These are phyloP conservation scores for Cyphomyrus discorhynchus DNA, from an alignment of 2,113 vertebrate genomes.

Conservation along the genomic window DNA sequence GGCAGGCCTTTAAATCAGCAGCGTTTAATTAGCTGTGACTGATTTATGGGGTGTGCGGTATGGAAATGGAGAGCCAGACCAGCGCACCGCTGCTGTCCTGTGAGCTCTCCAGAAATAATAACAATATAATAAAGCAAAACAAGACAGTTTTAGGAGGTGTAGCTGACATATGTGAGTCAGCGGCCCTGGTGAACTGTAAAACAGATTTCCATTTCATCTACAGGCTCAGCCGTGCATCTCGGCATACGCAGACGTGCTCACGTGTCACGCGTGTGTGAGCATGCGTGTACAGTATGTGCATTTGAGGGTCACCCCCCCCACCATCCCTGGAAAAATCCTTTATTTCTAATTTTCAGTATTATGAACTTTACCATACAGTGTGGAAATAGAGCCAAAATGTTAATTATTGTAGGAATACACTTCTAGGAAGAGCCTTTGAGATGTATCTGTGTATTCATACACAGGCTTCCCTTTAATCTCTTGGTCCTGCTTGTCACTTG, in stretches of 20 bases:
- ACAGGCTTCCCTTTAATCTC: conserved; percentile 31
- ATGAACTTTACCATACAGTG: not conserved
- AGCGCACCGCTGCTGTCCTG: conserved; percentile 51
- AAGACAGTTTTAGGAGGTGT: conserved; percentile 71
- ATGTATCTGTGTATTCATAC: conserved; percentile 25
- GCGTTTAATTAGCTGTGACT: conserved; percentile 74
- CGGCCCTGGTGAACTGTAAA: conserved; percentile 35
- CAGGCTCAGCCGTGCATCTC: not conserved
- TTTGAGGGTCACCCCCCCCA: not conserved
- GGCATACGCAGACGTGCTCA: not conserved
- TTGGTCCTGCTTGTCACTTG: conserved; percentile 17
- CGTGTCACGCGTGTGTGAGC: not conserved
- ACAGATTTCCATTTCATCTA: conserved; percentile 28
- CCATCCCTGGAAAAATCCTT: not conserved
- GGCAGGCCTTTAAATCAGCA: conserved; percentile 67
- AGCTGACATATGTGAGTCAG: conserved; percentile 58
- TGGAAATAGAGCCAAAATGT: not conserved
- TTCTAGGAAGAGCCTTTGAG: not conserved
- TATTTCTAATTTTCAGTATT: not conserved
- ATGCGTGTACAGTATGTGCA: not conserved
- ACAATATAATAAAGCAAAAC: conserved; percentile 51
- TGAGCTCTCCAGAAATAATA: conserved; percentile 65
- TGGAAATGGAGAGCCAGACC: conserved; percentile 61
- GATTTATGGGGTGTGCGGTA: conserved; percentile 72
- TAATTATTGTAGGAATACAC: not conserved